Evolutionary conservation across 2,113 vertebrate genomes (phyloP).

Genomic region (Anolis sagrei): DNA sequence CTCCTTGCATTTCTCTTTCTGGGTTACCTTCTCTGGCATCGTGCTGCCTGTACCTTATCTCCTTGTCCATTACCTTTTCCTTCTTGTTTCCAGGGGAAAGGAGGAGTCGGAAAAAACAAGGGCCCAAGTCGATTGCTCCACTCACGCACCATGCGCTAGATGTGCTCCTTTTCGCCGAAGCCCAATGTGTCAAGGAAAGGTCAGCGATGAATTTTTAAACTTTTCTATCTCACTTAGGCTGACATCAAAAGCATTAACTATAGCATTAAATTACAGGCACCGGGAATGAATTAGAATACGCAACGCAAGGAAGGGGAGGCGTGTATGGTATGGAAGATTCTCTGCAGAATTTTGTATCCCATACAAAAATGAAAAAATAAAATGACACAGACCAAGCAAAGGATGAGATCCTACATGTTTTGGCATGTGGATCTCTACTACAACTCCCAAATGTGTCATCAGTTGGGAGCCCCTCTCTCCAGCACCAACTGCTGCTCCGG

Average conservation of each 20-base stretch:
- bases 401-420: no score
- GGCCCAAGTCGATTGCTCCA: neutral
- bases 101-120: conserved; percentile 45
- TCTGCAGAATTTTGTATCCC: neutral
- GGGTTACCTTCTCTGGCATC: conserved; percentile 30
- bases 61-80: neutral
- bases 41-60: neutral
- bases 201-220: conserved; percentile 71
- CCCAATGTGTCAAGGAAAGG: conserved; percentile 65
- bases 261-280: conserved; percentile 63
- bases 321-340: neutral
- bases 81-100: conserved; percentile 56
- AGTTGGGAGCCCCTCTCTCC: no score
- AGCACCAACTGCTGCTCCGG: no score
- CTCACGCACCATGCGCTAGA: neutral
- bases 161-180: conserved; percentile 37
- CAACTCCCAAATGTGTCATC: no score
- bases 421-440: no score
- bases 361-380: no score
- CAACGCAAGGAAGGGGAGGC: conserved; percentile 33
- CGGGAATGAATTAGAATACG: conserved; percentile 60
- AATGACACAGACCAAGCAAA: no score
- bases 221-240: conserved; percentile 62
- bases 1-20: conserved; percentile 44
- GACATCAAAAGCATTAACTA: conserved; percentile 67